Evolutionary conservation across 2,888 invertebrate species (phyloP).

Genomic region (Tipula confusa): DNA sequence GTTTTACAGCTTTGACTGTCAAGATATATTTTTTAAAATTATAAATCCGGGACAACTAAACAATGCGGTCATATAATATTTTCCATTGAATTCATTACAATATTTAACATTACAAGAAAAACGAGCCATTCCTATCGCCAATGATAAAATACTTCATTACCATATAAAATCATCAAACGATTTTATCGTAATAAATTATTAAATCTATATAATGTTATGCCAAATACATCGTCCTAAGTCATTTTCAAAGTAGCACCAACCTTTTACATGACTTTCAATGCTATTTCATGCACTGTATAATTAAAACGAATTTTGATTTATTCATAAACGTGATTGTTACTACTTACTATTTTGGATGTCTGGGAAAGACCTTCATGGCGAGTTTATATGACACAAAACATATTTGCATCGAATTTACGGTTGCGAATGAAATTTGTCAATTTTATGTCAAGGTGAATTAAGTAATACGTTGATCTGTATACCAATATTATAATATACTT

Average conservation of each 20-base stretch:
- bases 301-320: not conserved
- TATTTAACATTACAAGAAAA: too few relatives aligned
- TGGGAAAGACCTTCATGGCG: not conserved
- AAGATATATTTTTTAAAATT: too few relatives aligned
- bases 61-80: too few relatives aligned
- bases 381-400: not conserved
- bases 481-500: slow-evolving; percentile 45
- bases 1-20: too few relatives aligned
- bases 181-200: not conserved
- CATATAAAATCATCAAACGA: not conserved
- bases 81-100: too few relatives aligned
- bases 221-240: not conserved
- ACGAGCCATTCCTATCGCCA: too few relatives aligned
- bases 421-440: not conserved
- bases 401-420: not conserved
- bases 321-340: not conserved
- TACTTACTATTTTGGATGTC: not conserved
- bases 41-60: too few relatives aligned
- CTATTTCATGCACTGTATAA: not conserved
- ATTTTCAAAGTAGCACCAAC: too few relatives aligned
- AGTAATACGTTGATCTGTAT: not conserved
- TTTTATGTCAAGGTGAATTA: not conserved
- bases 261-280: not conserved
- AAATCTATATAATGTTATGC: not conserved
- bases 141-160: too few relatives aligned